phyloP scores from a whole-genome alignment of 2,888 invertebrate genomes.

The Amphipoea lucens region DNA sequence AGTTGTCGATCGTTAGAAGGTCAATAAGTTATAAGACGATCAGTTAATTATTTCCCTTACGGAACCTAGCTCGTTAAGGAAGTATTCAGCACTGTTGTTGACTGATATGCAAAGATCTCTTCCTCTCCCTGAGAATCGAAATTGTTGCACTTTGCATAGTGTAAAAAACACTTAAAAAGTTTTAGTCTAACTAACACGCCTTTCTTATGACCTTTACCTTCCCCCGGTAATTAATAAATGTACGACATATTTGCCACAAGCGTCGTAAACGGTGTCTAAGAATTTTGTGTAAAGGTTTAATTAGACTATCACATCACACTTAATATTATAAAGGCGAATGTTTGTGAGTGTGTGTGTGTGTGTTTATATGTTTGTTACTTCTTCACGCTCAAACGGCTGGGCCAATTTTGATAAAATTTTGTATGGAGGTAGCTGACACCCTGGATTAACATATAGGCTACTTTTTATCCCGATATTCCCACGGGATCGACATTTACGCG shows the following conservation, averaged over 20 bases:
- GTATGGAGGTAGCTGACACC: too few relatives aligned
- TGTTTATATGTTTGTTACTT: too few relatives aligned
- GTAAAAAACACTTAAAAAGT: neutral
- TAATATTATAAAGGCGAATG: too few relatives aligned
- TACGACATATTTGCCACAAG: neutral
- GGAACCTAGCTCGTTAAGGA: neutral
- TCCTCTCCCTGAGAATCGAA: neutral
- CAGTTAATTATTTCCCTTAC: neutral
- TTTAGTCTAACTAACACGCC: neutral
- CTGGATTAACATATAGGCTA: too few relatives aligned
- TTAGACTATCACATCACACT: neutral
- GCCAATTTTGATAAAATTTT: too few relatives aligned
- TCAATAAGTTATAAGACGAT: neutral
- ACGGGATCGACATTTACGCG: too few relatives aligned
- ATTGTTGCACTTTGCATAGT: neutral
- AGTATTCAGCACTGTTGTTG: neutral
- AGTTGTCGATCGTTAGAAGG: neutral
- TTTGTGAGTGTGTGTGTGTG: too few relatives aligned
- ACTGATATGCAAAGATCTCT: neutral
- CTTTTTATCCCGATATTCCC: too few relatives aligned
- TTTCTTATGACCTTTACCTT: neutral
- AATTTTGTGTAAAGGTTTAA: neutral
- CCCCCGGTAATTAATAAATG: neutral
- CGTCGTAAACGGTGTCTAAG: neutral
- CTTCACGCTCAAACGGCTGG: too few relatives aligned